Evolutionary conservation across 2,113 vertebrate genomes (phyloP).

Genomic region (Sapajus apella): DNA sequence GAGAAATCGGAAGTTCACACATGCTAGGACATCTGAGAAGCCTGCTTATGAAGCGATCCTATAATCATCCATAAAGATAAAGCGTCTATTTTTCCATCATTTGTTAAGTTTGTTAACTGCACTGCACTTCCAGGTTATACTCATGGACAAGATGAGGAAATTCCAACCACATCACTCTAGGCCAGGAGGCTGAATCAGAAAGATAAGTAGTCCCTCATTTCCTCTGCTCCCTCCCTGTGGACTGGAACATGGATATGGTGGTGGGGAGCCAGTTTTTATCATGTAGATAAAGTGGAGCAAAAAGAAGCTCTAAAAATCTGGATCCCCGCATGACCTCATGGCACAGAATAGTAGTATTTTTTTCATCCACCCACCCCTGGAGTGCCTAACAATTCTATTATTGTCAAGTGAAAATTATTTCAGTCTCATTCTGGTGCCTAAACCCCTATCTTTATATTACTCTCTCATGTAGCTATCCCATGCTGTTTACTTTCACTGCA

Average conservation of each 20-base stretch:
- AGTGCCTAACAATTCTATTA: background rate
- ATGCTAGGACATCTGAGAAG: background rate
- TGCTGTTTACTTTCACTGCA: background rate
- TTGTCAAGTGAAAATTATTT: background rate
- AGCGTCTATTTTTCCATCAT: background rate
- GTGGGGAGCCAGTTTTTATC: background rate
- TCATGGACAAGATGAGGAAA: background rate
- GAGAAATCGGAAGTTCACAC: background rate
- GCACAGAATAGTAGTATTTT: background rate
- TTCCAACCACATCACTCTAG: background rate
- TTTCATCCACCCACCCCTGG: background rate
- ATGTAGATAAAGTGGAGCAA: background rate
- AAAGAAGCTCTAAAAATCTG: background rate
- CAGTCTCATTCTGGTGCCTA: background rate
- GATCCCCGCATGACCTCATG: background rate
- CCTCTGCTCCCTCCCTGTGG: background rate
- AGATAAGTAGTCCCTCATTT: background rate
- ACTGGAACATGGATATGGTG: background rate
- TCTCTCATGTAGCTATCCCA: background rate
- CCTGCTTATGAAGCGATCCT: background rate
- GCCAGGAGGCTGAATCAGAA: background rate
- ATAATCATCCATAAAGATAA: background rate
- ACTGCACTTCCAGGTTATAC: background rate
- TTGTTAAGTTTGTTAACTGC: background rate
- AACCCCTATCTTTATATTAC: background rate